Base-by-base conservation (phyloP, 2,888 invertebrate genomes). In the Amorpha juglandis region DNA sequence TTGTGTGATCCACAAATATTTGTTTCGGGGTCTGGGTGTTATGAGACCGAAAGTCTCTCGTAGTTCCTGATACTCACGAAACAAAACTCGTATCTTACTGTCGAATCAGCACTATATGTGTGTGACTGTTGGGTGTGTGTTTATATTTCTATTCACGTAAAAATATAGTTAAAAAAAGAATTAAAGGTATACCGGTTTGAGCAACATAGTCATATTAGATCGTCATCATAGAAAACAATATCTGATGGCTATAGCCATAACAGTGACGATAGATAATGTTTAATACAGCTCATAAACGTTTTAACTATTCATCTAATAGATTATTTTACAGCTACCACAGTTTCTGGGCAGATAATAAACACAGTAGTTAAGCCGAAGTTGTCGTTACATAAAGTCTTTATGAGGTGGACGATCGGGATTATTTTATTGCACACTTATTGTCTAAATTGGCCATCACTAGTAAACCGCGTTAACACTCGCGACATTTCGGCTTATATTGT, bases 361-460 rank as follows among this genome's bases (percentile, higher is more conserved):
- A 63, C 47, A 67, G 67, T 65, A 69, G 69, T 70, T 66, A 68
- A 66, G 67, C 52, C 42, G 65, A 64, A 69, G 67, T 69, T 68
- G 66, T 65, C 69, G 65, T 70, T 71, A 67, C 66, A 67, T 65
- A 63, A 58, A 45, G 63, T 47, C 66, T 74, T 72, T 74, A 74
- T 71, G 72, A 66, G 62, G 69, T 65, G 70, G 68, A 72, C 72
- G 71, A 73, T 73, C 70, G 72, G 67, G 71, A 71, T 68, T 68
- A 66, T 69, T 69, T 69, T 70, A 73, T 70, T 69, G 69, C 66
- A 65, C 65, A 70, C 68, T 58, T 68, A 68, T 68, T 63, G 68
- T 63, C 64, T 65, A 69, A 71, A 74, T 74, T 71, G 70, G 62
- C 70, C 69, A 70, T 74, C 69, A 74, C 65, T 58, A 42, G 38